phyloP scores from a whole-genome alignment of 37 sponge, comb jelly and placozoan species.

The Mnemiopsis leidyi region DNA sequence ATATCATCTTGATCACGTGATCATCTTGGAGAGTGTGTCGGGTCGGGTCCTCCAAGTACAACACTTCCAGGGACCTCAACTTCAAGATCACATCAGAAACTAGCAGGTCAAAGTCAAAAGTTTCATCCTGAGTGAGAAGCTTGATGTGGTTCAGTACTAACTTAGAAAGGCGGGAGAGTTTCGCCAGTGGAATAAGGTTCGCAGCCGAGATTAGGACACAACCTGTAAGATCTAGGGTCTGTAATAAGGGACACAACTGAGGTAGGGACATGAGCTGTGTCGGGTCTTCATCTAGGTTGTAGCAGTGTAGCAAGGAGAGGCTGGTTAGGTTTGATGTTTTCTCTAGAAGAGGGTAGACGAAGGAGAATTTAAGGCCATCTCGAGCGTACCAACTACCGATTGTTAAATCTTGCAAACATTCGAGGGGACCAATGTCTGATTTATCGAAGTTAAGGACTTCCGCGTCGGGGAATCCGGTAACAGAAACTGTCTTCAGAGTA shows the following conservation, averaged over 20 bases:
- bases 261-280: background rate
- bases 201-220: background rate
- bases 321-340: background rate
- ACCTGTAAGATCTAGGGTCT: background rate
- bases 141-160: background rate
- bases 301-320: constrained; percentile 1
- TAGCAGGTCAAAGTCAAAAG: background rate
- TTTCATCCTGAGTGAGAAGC: background rate
- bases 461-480: background rate
- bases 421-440: background rate
- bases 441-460: background rate
- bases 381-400: constrained; percentile 16
- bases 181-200: background rate
- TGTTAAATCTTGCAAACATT: background rate
- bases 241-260: background rate
- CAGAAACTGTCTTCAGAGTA: background rate
- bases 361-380: background rate
- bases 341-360: background rate
- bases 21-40: background rate
- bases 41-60: background rate
- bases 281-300: background rate
- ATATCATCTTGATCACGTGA: background rate
- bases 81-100: background rate
- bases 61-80: background rate
- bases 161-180: background rate